These are phyloP conservation scores for Pocillopora verrucosa DNA, from an alignment of 64 coral and sea anemone species.

Conservation along the genomic window DNA sequence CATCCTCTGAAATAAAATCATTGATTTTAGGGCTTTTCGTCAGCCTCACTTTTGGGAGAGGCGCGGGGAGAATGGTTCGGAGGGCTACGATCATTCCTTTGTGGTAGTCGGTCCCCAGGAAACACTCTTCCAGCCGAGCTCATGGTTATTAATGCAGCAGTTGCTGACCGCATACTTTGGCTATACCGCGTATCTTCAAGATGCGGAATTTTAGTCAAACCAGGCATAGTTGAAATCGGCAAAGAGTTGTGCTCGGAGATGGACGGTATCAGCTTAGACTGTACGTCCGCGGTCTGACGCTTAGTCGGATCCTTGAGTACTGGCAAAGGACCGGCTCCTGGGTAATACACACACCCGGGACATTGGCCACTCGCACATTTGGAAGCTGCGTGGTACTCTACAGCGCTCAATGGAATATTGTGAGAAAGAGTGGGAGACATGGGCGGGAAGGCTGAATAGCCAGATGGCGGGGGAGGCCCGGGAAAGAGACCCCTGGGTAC, in stretches of 20 bases:
- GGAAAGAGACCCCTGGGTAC: conserved; percentile 51
- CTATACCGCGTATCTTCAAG: conserved; percentile 51
- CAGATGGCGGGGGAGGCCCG: conserved; percentile 55
- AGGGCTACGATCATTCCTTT: conserved; percentile 24
- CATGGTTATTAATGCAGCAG: conserved; percentile 87
- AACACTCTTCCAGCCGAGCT: conserved; percentile 50
- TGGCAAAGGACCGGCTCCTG: conserved; percentile 48
- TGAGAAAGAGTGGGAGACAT: conserved; percentile 64
- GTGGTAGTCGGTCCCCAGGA: conserved; percentile 24
- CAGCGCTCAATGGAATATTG: conserved; percentile 66
- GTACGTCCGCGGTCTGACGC: conserved; percentile 1
- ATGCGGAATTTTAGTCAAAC: conserved; percentile 35
- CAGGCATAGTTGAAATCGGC: conserved; percentile 38
- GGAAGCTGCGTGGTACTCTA: conserved; percentile 55
- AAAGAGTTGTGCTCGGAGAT: conserved; percentile 37
- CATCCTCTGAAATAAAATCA: background rate
- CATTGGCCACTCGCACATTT: conserved; percentile 75
- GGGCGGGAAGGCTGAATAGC: conserved; percentile 84
- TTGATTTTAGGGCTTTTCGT: conserved; percentile 22
- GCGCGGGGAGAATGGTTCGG: background rate
- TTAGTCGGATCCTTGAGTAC: conserved; percentile 47
- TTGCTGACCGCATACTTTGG: conserved; percentile 77
- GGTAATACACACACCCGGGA: conserved; percentile 80
- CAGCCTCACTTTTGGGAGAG: conserved; percentile 22
- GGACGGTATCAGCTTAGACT: conserved; percentile 14